phyloP scores from a whole-genome alignment of 92 coral and sea anemone genomes.

The Paragorgia papillata region DNA sequence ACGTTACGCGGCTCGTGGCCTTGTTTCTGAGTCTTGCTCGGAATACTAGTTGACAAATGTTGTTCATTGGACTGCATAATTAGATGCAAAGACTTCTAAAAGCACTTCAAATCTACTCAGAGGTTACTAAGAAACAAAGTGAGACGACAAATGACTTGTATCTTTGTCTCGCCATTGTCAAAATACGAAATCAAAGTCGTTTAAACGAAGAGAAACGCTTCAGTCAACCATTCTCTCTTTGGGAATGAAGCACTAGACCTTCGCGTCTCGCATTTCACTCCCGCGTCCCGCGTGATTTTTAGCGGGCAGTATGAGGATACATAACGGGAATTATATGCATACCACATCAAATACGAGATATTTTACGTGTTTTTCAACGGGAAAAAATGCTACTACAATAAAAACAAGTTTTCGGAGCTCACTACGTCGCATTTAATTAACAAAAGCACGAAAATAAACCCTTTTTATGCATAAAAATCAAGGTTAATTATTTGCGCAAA shows the following conservation, averaged over 20 bases:
- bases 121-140: slow-evolving; percentile 23
- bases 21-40: not conserved
- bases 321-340: no score
- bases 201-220: no score
- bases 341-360: no score
- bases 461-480: no score
- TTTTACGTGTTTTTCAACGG: no score
- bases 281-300: not conserved
- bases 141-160: not conserved
- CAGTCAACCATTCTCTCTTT: not conserved
- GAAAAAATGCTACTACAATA: no score
- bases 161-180: not conserved
- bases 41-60: not conserved
- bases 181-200: not conserved
- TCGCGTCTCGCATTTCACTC: not conserved
- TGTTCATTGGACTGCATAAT: slow-evolving; percentile 45
- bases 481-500: no score
- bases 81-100: slow-evolving; percentile 20
- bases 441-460: no score
- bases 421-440: no score
- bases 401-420: no score
- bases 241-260: not conserved
- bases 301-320: not conserved
- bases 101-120: not conserved
- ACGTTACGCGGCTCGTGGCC: slow-evolving; percentile 23